phyloP scores from a whole-genome alignment of 2,797 vertebrate genomes.

The Artibeus lituratus region DNA sequence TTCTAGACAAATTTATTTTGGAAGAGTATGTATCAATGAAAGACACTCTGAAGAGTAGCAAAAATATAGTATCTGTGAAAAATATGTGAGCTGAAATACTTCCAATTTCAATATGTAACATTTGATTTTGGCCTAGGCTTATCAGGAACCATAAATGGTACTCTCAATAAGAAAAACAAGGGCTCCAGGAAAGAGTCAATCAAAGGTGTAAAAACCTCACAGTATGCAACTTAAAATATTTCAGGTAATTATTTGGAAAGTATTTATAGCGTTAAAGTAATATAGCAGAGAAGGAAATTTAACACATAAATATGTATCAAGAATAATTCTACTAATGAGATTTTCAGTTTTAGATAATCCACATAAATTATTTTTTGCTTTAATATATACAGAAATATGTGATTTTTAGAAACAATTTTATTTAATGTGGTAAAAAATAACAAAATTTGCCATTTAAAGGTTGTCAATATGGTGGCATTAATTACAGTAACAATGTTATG shows the following conservation, averaged over 20 bases:
- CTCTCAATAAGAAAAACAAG: not conserved
- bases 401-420: not conserved
- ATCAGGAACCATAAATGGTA: not conserved
- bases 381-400: not conserved
- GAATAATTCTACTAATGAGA: not conserved
- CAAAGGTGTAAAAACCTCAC: not conserved
- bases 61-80: not conserved
- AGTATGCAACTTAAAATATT: not conserved
- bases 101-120: not conserved
- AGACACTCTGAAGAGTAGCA: not conserved
- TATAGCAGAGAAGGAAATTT: not conserved
- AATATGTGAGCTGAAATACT: not conserved
- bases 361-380: not conserved
- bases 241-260: not conserved
- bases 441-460: not conserved
- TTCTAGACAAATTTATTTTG: not conserved
- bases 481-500: not conserved
- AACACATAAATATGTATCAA: not conserved
- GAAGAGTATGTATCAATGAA: not conserved
- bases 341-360: slow-evolving; percentile 9
- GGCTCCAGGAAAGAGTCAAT: not conserved
- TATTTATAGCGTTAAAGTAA: not conserved
- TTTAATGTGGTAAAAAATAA: not conserved
- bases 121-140: not conserved
- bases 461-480: not conserved